Evolutionary conservation across 2,888 invertebrate species (phyloP).

Genomic region (Acronicta psi): DNA sequence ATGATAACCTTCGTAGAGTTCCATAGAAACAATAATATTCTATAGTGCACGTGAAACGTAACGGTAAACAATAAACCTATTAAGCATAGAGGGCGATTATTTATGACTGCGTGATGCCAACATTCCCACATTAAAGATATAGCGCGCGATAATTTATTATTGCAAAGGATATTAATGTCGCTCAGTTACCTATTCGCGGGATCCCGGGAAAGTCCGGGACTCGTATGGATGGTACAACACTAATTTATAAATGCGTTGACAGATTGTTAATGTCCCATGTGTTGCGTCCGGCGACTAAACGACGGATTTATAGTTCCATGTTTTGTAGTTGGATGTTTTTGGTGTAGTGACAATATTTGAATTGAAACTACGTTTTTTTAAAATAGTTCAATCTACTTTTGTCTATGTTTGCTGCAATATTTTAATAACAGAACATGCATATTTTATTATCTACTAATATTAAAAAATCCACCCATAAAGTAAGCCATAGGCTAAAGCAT

Average conservation of each 20-base stretch:
- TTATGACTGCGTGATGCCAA: slow-evolving; percentile 36
- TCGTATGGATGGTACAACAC: slow-evolving; percentile 18
- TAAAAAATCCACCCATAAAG: no score
- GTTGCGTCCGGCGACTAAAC: slow-evolving; percentile 22
- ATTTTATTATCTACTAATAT: no score
- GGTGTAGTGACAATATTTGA: slow-evolving; percentile 15
- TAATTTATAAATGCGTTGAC: slow-evolving; percentile 52
- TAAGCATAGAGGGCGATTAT: slow-evolving; percentile 38
- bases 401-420: not conserved
- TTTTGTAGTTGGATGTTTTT: slow-evolving; percentile 22
- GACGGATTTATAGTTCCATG: slow-evolving; percentile 40
- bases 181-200: slow-evolving; percentile 18
- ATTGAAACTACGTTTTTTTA: slow-evolving; percentile 29
- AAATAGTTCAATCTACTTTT: slow-evolving; percentile 23
- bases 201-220: slow-evolving; percentile 27
- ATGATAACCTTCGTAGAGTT: not conserved
- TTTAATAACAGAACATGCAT: no score
- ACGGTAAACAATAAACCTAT: slow-evolving; percentile 49
- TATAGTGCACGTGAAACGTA: slow-evolving; percentile 13
- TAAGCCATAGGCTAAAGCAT: no score
- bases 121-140: slow-evolving; percentile 40
- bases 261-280: slow-evolving; percentile 36
- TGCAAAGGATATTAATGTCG: slow-evolving; percentile 27
- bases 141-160: slow-evolving; percentile 47
- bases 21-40: slow-evolving; percentile 19